Evolutionary conservation across 2,113 vertebrate species (phyloP).

Genomic region (Bubo blakistoni): DNA sequence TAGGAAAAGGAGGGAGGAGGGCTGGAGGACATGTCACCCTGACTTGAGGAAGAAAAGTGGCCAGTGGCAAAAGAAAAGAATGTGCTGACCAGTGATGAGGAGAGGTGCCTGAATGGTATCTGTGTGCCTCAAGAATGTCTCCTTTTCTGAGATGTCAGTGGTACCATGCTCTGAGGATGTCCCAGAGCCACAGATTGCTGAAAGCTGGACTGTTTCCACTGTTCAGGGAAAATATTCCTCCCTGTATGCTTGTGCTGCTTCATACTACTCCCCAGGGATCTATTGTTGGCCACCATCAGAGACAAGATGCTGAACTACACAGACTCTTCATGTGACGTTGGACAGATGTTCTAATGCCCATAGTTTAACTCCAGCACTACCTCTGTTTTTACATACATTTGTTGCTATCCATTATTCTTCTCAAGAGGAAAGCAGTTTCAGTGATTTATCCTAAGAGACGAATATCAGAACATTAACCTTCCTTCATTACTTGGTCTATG

Average conservation of each 20-base stretch:
- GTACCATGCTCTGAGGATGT: not conserved
- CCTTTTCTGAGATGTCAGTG: not conserved
- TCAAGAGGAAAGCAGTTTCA: not conserved
- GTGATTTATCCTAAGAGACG: not conserved
- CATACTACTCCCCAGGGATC: not conserved
- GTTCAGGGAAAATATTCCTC: not conserved
- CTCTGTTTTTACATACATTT: not conserved
- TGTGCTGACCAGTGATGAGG: not conserved
- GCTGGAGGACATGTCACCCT: not conserved
- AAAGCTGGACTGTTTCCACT: not conserved
- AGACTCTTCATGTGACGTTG: not conserved
- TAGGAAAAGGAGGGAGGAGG: not conserved
- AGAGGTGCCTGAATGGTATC: not conserved
- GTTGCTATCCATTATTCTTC: not conserved
- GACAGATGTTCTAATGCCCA: not conserved
- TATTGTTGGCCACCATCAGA: not conserved
- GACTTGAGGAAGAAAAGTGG: not conserved
- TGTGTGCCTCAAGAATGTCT: not conserved
- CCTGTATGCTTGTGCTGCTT: not conserved
- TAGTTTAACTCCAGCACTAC: not conserved
- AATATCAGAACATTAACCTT: not conserved
- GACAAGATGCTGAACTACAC: not conserved
- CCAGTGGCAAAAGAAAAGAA: not conserved
- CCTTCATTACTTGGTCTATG: not conserved
- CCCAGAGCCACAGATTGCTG: not conserved